Base-by-base conservation (phyloP, 2,113 vertebrate genomes). In the Sorex araneus region DNA sequence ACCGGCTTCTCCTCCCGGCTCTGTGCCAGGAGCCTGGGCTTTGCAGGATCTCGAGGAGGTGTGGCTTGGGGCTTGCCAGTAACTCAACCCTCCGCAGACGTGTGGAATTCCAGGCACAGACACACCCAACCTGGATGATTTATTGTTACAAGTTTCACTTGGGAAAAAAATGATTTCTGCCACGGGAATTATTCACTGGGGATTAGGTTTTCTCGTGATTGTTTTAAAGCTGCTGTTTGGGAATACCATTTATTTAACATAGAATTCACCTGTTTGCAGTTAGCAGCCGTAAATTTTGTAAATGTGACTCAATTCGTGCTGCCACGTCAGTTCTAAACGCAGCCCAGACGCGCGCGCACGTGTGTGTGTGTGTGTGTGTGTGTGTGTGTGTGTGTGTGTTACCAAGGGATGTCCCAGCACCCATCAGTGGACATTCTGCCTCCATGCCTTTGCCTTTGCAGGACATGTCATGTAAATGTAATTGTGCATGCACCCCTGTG, bases 401-500 rank as follows among this genome's bases (percentile, higher is more conserved):
- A 60, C 57, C 57, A 60, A 19, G 5, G 18, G 57, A 60, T 60
- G 6, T 23, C 57, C 18, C 57, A 16, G 27, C 34, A 30, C 4
- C 45, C 36, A 5, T 67, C 11, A 1, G n/a, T 57, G 45, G 47
- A 3, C 57, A 30, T 76, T 64, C 54, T 90, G 23, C 19, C 27
- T 84, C 36, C 18, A 1, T 30, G 36, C 57, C 9, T 81, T 76
- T 45, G 43, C 60, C 60, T 50, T 63, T 57, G 63, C 77, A 27
- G 7, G 76, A 19, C 16, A 23, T 28, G 47, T 76, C 36, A 5
- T 71, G 2, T 67, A 18, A 50, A 21, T 18, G 34, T 25, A 57
- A 45, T 60, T 32, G 0, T 3, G 50, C 47, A 6, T 40, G 40
- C 4, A 0, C 1, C 1, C 1, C 16, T 5, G 43, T 57, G 12